phyloP scores from a whole-genome alignment of 2,797 vertebrate genomes.

The Lepilemur ruficaudatus region DNA sequence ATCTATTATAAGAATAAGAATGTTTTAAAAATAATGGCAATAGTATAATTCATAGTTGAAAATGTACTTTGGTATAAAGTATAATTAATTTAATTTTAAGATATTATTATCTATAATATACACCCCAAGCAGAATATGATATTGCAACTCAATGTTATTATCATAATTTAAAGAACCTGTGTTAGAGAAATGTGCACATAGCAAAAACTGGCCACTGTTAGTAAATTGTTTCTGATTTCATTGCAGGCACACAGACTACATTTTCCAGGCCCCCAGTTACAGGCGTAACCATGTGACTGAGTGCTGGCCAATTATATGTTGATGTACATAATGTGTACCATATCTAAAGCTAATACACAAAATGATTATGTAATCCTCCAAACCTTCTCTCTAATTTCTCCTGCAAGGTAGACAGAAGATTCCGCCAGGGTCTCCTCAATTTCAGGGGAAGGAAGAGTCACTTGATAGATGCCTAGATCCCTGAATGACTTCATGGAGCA shows the following conservation, averaged over 20 bases:
- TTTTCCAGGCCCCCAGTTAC: not conserved
- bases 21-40: not conserved
- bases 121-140: not conserved
- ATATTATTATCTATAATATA: not conserved
- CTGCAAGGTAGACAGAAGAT: not conserved
- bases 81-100: not conserved
- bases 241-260: not conserved
- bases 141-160: not conserved
- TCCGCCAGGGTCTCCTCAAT: rapidly evolving
- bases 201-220: not conserved
- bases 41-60: not conserved
- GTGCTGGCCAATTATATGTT: not conserved
- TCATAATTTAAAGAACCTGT: not conserved
- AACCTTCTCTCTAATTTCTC: not conserved
- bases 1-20: not conserved
- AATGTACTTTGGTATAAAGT: not conserved
- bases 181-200: not conserved
- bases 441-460: not conserved
- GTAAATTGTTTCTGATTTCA: not conserved
- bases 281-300: not conserved
- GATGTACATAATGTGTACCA: no score
- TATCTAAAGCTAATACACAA: not conserved
- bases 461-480: not conserved
- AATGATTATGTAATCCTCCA: not conserved
- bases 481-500: not conserved